These are phyloP conservation scores for Eupithecia exiguata DNA, from an alignment of 2,888 invertebrate species.

Conservation along the genomic window DNA sequence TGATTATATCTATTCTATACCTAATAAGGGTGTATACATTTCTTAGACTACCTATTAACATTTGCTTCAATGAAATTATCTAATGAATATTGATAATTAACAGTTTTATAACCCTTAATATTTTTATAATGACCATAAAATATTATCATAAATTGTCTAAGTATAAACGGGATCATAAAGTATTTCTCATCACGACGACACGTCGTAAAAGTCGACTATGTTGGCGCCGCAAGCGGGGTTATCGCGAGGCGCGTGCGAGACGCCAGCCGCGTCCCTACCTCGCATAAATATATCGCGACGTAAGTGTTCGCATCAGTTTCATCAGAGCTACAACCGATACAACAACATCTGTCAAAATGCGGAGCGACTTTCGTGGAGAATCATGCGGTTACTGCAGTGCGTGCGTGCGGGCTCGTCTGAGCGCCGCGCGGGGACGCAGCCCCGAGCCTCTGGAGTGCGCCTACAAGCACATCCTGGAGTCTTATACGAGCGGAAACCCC, in stretches of 20 bases:
- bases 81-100: neutral
- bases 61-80: neutral
- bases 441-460: conserved; percentile 77
- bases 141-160: conserved; percentile 16
- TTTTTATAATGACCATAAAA: conserved; percentile 27
- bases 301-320: conserved; percentile 61
- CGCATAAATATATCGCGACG: conserved; percentile 70
- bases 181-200: conserved; percentile 32
- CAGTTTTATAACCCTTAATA: conserved; percentile 1
- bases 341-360: conserved; percentile 61
- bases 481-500: conserved; percentile 62
- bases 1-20: too few species aligned
- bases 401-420: conserved; percentile 74
- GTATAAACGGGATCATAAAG: conserved; percentile 32
- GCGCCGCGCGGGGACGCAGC: conserved; percentile 72
- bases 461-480: conserved; percentile 79
- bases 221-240: conserved; percentile 74
- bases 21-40: too few species aligned
- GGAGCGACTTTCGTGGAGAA: conserved; percentile 65
- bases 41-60: neutral
- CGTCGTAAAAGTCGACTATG: conserved; percentile 48
- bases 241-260: conserved; percentile 79
- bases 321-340: conserved; percentile 55
- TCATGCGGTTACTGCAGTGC: conserved; percentile 79
- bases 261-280: conserved; percentile 56